Evolutionary conservation across 2,888 invertebrate species (phyloP).

Genomic region (Oeneis ivallda): DNA sequence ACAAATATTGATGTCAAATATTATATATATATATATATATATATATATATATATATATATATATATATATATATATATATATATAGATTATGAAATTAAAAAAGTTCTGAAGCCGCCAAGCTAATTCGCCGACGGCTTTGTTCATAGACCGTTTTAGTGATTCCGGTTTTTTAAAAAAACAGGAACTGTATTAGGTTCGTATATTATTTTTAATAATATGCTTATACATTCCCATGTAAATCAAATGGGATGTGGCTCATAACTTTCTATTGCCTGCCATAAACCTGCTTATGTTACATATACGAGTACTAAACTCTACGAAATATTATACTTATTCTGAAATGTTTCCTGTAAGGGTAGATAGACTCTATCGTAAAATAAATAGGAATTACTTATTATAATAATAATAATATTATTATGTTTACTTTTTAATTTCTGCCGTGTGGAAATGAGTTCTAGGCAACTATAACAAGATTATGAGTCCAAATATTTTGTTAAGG

Average conservation of each 20-base stretch:
- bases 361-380: background rate
- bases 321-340: background rate
- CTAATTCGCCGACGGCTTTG: too few species aligned
- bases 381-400: background rate
- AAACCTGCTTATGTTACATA: conserved; percentile 9
- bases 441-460: background rate
- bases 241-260: conserved; percentile 13
- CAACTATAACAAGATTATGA: too few species aligned
- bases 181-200: background rate
- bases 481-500: too few species aligned
- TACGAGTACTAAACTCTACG: too few species aligned
- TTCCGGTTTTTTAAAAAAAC: background rate
- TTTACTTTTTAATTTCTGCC: background rate
- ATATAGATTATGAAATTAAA: too few species aligned
- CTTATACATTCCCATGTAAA: conserved; percentile 4
- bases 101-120: too few species aligned
- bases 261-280: conserved; percentile 19
- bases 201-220: conserved; percentile 8
- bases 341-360: background rate
- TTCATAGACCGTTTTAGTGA: too few species aligned
- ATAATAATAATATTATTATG: too few species aligned
- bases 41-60: too few species aligned
- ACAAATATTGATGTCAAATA: too few species aligned
- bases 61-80: too few species aligned
- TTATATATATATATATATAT: too few species aligned